Evolutionary conservation across 2,113 vertebrate genomes (phyloP).

Genomic region (Psammodynastes pulverulentus): DNA sequence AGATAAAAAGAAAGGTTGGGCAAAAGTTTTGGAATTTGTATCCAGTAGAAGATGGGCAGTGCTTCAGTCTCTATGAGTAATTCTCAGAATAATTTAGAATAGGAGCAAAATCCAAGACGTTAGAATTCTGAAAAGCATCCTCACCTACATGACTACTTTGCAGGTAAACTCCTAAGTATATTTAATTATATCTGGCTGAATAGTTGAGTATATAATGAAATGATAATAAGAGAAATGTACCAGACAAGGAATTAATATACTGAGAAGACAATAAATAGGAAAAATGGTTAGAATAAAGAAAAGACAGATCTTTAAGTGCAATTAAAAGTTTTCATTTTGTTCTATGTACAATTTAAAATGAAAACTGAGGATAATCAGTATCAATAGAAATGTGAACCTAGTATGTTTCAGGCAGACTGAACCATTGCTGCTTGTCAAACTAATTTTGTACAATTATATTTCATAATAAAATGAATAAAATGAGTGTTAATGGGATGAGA

Average conservation of each 20-base stretch:
- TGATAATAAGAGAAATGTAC: not conserved
- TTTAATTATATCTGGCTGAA: not conserved
- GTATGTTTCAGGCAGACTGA: not conserved
- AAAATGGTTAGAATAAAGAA: not conserved
- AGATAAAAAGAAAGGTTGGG: not conserved
- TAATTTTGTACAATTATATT: constrained; percentile 4
- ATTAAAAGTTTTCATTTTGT: not conserved
- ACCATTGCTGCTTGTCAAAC: not conserved
- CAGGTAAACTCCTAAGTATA: not conserved
- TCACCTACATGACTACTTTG: not conserved
- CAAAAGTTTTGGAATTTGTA: not conserved
- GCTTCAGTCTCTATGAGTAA: not conserved
- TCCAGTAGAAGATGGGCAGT: not conserved
- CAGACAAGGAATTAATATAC: not conserved
- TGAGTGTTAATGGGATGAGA: not conserved
- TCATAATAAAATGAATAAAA: not conserved
- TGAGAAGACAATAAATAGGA: not conserved
- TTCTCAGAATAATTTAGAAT: not conserved
- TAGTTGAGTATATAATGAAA: not conserved
- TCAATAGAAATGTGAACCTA: not conserved
- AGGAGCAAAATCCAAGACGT: not conserved
- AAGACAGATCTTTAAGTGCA: not conserved
- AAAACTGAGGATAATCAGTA: not conserved
- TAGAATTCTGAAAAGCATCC: not conserved
- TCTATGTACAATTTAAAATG: not conserved